Conservation (phyloP, 2,797 vertebrate species). For the Tympanoctomys barrerae region DNA sequence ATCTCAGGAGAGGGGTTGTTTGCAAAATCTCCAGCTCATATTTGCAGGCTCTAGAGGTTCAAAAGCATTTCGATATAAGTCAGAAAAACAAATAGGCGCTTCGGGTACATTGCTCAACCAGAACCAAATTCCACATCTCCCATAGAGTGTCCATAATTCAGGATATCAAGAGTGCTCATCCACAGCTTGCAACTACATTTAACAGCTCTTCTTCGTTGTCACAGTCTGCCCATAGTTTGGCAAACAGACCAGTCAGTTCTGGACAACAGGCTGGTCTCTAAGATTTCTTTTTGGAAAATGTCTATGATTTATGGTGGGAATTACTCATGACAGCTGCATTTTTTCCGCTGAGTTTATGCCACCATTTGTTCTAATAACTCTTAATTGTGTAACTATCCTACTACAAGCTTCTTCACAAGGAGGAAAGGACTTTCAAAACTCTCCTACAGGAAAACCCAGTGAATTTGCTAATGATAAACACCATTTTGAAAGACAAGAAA, state of each 20-base stretch:
- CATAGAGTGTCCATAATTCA: not conserved
- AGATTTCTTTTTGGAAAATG: slow-evolving; percentile 77
- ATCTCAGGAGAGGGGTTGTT: slow-evolving; percentile 67
- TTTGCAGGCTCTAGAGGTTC: slow-evolving; percentile 46
- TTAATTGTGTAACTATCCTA: slow-evolving; percentile 74
- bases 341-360: slow-evolving; percentile 80
- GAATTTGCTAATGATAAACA: slow-evolving; percentile 77
- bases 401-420: slow-evolving; percentile 81
- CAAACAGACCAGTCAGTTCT: slow-evolving; percentile 64
- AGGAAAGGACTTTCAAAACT: slow-evolving; percentile 56
- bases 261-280: slow-evolving; percentile 55
- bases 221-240: slow-evolving; percentile 63
- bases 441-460: slow-evolving; percentile 70
- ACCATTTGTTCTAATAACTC: slow-evolving; percentile 79
- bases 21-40: slow-evolving; percentile 33
- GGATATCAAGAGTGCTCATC: slow-evolving; percentile 53
- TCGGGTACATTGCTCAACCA: slow-evolving; percentile 5
- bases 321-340: slow-evolving; percentile 82
- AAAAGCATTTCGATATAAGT: slow-evolving; percentile 16
- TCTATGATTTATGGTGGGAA: slow-evolving; percentile 83
- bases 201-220: slow-evolving; percentile 57
- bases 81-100: slow-evolving; percentile 65
- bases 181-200: slow-evolving; percentile 67
- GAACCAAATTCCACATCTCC: slow-evolving; percentile 2
- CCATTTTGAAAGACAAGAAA: slow-evolving; percentile 74